A percentile compares a stretch with the other conserved stretches of the same genome.
These are phyloP conservation scores for Marisa cornuarietis DNA, from an alignment of 1,140 invertebrate species.

Conservation along the genomic window DNA sequence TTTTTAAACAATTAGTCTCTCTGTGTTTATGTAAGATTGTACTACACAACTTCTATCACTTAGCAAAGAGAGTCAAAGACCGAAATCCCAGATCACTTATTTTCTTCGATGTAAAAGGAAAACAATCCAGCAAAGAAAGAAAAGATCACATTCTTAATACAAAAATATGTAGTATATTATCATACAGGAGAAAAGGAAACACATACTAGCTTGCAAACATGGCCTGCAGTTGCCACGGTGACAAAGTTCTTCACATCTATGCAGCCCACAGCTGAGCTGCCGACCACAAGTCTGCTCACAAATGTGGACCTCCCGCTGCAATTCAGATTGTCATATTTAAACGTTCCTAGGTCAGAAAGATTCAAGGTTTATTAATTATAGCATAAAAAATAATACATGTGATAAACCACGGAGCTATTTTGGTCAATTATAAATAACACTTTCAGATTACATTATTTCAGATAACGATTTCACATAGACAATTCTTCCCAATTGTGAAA, in stretches of 20 bases:
- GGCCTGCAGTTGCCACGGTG: constrained; percentile 87
- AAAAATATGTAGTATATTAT: not conserved
- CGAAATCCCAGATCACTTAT: too few relatives aligned
- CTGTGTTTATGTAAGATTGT: not conserved
- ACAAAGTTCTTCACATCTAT: constrained; percentile 88
- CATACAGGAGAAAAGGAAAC: not conserved
- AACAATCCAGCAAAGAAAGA: too few relatives aligned
- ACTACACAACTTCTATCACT: not conserved
- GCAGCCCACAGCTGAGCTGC: constrained; percentile 83
- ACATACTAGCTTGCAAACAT: constrained; percentile 82
- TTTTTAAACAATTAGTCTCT: too few relatives aligned
- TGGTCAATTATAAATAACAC: not conserved
- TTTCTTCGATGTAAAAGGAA: too few relatives aligned
- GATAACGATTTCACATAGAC: too few relatives aligned
- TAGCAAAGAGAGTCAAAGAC: too few relatives aligned
- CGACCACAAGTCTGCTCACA: constrained; percentile 86
- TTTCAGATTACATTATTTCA: too few relatives aligned
- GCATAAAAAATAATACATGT: not conserved
- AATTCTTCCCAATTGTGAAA: too few relatives aligned
- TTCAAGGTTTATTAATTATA: not conserved
- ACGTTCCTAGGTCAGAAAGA: not conserved
- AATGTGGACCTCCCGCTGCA: constrained; percentile 75
- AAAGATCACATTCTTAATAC: too few relatives aligned
- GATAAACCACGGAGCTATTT: not conserved
- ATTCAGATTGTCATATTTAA: not conserved